Conservation (phyloP, 2,113 vertebrate genomes). For the Turnix velox region DNA sequence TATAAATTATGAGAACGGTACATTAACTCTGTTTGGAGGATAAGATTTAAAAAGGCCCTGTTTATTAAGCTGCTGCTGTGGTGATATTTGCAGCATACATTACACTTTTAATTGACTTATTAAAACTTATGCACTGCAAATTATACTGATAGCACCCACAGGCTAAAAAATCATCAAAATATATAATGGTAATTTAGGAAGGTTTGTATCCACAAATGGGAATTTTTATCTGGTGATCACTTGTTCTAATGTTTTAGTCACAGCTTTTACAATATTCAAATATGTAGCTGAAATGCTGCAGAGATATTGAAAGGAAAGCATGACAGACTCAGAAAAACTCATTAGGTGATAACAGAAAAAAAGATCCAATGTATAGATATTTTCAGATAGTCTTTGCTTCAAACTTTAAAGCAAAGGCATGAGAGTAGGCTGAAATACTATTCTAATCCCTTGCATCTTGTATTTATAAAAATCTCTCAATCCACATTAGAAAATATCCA, state of each 20-base stretch:
- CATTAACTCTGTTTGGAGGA: conserved; percentile 76
- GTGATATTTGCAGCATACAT: conserved; percentile 68
- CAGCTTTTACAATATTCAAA: conserved; percentile 45
- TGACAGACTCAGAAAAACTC: not conserved
- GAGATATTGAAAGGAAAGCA: not conserved
- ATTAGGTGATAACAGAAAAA: not conserved
- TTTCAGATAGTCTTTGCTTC: not conserved
- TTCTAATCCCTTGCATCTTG: not conserved
- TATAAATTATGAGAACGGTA: conserved; percentile 74
- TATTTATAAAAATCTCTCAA: not conserved
- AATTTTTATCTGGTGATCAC: conserved; percentile 61
- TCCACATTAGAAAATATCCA: not conserved
- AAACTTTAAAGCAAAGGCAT: not conserved
- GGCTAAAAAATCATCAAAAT: conserved; percentile 79
- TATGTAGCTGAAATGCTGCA: conserved; percentile 14
- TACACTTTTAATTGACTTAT: conserved; percentile 81
- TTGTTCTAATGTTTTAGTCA: conserved; percentile 64
- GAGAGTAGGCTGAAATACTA: not conserved
- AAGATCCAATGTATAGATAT: not conserved
- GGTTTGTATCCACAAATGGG: conserved; percentile 70
- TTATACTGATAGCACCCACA: conserved; percentile 73
- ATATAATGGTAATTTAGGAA: conserved; percentile 73
- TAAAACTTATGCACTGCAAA: conserved; percentile 76
- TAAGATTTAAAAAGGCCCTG: conserved; percentile 55
- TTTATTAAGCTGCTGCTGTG: conserved; percentile 72